Base-by-base conservation (phyloP, 1,140 invertebrate genomes). In the Trinorchestia longiramus region DNA sequence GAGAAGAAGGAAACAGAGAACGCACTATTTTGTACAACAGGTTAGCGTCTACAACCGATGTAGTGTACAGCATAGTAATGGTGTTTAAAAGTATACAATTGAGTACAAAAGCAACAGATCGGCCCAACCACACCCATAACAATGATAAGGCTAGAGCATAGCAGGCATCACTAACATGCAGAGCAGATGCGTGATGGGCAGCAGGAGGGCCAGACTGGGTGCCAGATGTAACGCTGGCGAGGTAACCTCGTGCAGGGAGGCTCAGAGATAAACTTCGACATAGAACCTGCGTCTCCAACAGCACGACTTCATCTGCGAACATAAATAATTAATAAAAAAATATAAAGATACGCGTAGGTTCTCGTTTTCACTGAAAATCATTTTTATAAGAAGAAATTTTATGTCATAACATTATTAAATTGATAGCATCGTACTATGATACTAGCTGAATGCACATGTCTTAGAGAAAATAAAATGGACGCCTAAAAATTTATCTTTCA, bases 231-330 rank as follows among this genome's bases (percentile, higher is more conserved):
- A 94, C 44, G 92, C 43, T 94, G 0, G 43, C 36, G 19, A 94
- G 92, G 92, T 94, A 94, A 19, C 92, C 92, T 11, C 92, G 92
- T 23, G 92, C 43, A 40, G 92, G 92, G 11, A 47, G 8, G 44
- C 43, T 94, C 92, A 94, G 92, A n/a, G 92, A 45, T 19, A 94
- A 43, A 45, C 92, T 94, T 43, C 92, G 43, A 47, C 92, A 43
- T 23, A 94, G 19, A 28, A 94, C 92, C 43, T 94, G 92, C 0
- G 92, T 94, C 92, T 94, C 92, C 92, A 94, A 36, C 19, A 94
- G 92, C 36, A 94, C 92, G 23, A 94, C 43, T 94, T 94, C 92
- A 45, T 94, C 92, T 94, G 92, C 40, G 47, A n/a, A 94, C 40
- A 94, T 43, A 42, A 90, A 36, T 77, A 36, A 77, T 77, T 77